A percentile compares a stretch with the other conserved stretches of the same genome.
phyloP scores from a whole-genome alignment of 2,113 vertebrate species.

The Euleptes europaea region DNA sequence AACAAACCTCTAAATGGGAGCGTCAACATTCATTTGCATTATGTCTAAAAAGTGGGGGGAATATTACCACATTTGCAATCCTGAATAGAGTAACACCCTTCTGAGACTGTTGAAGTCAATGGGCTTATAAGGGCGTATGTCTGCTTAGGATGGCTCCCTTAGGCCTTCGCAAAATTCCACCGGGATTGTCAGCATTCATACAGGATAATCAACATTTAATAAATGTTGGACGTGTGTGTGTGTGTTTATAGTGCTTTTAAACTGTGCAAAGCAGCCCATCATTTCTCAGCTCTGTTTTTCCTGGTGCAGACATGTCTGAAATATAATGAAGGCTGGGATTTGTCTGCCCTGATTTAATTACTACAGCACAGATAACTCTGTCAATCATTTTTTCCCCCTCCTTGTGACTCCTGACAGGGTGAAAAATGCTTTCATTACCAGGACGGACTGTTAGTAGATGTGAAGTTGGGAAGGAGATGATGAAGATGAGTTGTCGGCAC shows the following conservation, averaged over 20 bases:
- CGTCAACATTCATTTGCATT: no score
- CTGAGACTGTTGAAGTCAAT: no score
- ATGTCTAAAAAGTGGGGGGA: no score
- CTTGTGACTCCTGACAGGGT: slow-evolving; percentile 71
- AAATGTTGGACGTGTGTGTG: not conserved
- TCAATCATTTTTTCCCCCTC: slow-evolving; percentile 72
- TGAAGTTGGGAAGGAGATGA: slow-evolving; percentile 70
- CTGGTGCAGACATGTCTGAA: slow-evolving; percentile 73
- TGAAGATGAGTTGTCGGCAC: slow-evolving; percentile 72
- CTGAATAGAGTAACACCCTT: no score
- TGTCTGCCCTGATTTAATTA: slow-evolving; percentile 59
- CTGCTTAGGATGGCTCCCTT: no score
- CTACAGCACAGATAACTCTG: slow-evolving; percentile 69
- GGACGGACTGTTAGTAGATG: slow-evolving; percentile 73
- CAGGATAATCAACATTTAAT: no score
- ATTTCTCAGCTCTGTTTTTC: slow-evolving; percentile 67
- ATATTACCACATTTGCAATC: no score
- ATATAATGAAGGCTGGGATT: slow-evolving; percentile 60
- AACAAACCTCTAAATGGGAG: no score
- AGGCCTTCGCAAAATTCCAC: no score
- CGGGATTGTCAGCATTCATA: no score
- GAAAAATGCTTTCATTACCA: slow-evolving; percentile 75
- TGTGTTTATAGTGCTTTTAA: slow-evolving; percentile 51
- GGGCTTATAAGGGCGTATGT: no score
- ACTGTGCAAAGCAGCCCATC: slow-evolving; percentile 6